These are phyloP conservation scores for Zygogramma bicolorata DNA, from an alignment of 2,888 invertebrate species.

Conservation along the genomic window DNA sequence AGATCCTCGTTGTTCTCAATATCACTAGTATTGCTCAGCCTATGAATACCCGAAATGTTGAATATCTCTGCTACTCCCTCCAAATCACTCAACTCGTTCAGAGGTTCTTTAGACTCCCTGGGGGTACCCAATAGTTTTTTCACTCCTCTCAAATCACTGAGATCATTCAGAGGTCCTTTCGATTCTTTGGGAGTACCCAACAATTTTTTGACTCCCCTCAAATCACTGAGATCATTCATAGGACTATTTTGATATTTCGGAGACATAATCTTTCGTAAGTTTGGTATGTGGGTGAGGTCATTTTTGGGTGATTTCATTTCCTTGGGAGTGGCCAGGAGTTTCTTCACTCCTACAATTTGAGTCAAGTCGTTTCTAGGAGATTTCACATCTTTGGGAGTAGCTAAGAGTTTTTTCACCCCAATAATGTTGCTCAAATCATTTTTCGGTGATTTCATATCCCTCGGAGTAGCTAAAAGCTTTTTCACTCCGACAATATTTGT, in stretches of 20 bases:
- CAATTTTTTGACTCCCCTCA: too few species aligned
- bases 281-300: constrained; percentile 63
- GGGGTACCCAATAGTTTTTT: constrained; percentile 50
- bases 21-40: constrained; percentile 39
- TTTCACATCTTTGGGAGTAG: constrained; percentile 47
- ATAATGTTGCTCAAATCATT: constrained; percentile 48
- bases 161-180: not conserved
- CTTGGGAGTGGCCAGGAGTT: constrained; percentile 35
- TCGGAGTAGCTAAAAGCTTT: constrained; percentile 49
- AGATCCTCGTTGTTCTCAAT: constrained; percentile 49
- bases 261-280: constrained; percentile 63
- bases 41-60: constrained; percentile 36
- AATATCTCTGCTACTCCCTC: constrained; percentile 53
- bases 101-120: constrained; percentile 19
- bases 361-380: constrained; percentile 47
- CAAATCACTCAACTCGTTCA: constrained; percentile 49
- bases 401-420: constrained; percentile 51
- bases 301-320: constrained; percentile 43
- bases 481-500: constrained; percentile 50
- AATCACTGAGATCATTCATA: constrained; percentile 46
- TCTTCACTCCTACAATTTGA: constrained; percentile 50
- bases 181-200: not conserved
- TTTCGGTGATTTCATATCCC: constrained; percentile 43
- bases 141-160: constrained; percentile 47
- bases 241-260: constrained; percentile 41